Evolutionary conservation across 2,113 vertebrate species (phyloP).

Genomic region (Mugil cephalus): DNA sequence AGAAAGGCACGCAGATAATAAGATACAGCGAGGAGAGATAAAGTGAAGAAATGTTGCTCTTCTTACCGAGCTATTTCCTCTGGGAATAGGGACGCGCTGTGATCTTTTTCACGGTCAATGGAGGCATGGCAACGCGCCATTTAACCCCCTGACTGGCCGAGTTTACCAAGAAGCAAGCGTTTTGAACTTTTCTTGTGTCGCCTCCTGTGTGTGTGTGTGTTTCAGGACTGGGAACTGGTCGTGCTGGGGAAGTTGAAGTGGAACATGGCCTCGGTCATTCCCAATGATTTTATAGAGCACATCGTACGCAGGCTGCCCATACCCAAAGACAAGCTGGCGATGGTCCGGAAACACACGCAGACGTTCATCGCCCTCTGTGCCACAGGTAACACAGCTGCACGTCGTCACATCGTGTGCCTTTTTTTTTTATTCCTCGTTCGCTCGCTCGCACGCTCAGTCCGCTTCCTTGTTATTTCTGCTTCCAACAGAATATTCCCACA

Average conservation of each 20-base stretch:
- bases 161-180: conserved; percentile 17
- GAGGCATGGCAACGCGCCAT: conserved; percentile 59
- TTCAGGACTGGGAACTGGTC: conserved; percentile 95
- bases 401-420: not conserved
- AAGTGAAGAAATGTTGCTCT: conserved; percentile 69
- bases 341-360: conserved; percentile 94
- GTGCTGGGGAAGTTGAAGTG: conserved; percentile 98
- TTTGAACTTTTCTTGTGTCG: not conserved
- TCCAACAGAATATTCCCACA: conserved; percentile 65
- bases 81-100: conserved; percentile 57
- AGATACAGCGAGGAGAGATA: conserved; percentile 73
- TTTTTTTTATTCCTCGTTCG: not conserved
- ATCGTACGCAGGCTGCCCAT: conserved; percentile 93
- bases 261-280: conserved; percentile 95
- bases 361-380: conserved; percentile 97
- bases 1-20: conserved; percentile 81
- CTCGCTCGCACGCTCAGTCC: conserved; percentile 19
- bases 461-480: conserved; percentile 42
- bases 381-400: conserved; percentile 85
- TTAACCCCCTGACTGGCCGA: conserved; percentile 45
- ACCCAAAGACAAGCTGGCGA: conserved; percentile 89
- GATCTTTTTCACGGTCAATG: conserved; percentile 63
- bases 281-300: conserved; percentile 96
- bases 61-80: conserved; percentile 70
- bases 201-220: conserved; percentile 16